Evolutionary conservation across 1,140 invertebrate species (phyloP), one percentile per base, ranked within the genome.

Genomic region (Rhopalosiphum padi): DNA sequence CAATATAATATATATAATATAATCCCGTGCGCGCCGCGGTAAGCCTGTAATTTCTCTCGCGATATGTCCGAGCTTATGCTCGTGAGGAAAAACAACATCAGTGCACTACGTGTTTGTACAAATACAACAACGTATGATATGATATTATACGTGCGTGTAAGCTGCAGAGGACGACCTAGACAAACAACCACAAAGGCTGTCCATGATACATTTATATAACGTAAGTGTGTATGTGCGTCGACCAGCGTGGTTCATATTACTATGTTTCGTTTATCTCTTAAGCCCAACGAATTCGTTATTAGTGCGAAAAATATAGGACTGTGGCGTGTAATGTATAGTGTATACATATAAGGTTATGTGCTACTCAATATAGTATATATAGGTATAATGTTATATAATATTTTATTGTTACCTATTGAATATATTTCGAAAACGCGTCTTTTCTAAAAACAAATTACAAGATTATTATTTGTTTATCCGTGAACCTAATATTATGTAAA

Each of bases 31-130:
- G n/a, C 35, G 22, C 2, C 48, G 11, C 30, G n/a, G 87, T 90
- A 90, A 90, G 89, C 89, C 21, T 25, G 53, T 90, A 90, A 90
- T 90, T 90, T 90, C 89, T 90, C 53, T 41, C 25, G 35, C 35
- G 9, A 89, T 25, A 55, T 53, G 88, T 35, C 48, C 48, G 35
- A 55, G 88, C 88, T 53, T 60, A 60, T 60, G 55, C 37, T 15
- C 21, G 25, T 2, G 55, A 2, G 55, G 55, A 90, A 90, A 60
- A 90, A 90, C 43, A 89, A 89, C 88, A 48, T 30, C 30, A 21
- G 37, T 30, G 5, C 85, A 46, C 60, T 77, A 86, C 51, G 51
- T 89, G 88, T 89, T 89, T 55, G 21, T 41, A 86, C 87, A 35
- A 53, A 89, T 53, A 89, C n/a, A 37, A 86, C 37, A 46, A 51